Evolutionary conservation across 2,797 vertebrate genomes (phyloP).

Genomic region (Peromyscus aztecus): DNA sequence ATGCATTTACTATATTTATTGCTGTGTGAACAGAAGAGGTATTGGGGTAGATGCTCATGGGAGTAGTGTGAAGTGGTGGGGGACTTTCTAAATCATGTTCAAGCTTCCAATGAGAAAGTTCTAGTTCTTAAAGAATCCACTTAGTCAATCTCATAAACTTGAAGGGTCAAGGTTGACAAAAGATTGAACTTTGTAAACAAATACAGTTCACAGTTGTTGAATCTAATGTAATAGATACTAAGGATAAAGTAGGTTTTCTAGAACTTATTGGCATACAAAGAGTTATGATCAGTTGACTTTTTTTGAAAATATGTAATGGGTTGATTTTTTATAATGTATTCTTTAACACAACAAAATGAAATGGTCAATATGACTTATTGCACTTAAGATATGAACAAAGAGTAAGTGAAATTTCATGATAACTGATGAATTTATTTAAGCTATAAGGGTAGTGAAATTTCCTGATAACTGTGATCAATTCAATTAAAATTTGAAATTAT

Average conservation of each 20-base stretch:
- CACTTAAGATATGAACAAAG: neutral
- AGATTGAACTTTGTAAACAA: neutral
- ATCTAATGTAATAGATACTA: neutral
- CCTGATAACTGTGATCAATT: neutral
- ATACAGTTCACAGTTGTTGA: neutral
- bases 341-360: neutral
- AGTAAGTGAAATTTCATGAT: neutral
- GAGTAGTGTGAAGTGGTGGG: no score
- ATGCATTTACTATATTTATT: accelerated
- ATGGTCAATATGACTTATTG: neutral
- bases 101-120: neutral
- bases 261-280: neutral
- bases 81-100: neutral
- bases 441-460: neutral
- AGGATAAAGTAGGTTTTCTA: neutral
- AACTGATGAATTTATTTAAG: neutral
- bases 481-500: slow-evolving; percentile 22
- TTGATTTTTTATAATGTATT: neutral
- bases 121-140: neutral
- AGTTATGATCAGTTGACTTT: neutral
- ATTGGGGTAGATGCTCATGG: neutral
- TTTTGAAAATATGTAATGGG: neutral
- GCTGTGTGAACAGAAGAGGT: neutral
- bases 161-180: neutral
- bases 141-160: neutral